phyloP scores from a whole-genome alignment of 2,113 vertebrate genomes.

The Rhinogobius similis region DNA sequence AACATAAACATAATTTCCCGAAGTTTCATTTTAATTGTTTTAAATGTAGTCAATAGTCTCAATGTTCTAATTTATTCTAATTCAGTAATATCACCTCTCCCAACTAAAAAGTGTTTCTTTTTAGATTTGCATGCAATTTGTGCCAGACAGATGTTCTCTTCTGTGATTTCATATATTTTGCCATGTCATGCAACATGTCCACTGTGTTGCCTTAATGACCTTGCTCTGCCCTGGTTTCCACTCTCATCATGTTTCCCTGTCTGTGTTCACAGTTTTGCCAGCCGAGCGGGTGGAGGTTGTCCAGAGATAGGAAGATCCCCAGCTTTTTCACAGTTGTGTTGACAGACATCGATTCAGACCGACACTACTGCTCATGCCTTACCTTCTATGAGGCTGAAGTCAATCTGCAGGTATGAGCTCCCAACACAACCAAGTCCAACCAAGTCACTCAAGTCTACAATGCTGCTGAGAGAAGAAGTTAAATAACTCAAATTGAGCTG shows the following conservation, averaged over 20 bases:
- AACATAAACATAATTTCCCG: too few species aligned
- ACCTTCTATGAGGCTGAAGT: constrained; percentile 97
- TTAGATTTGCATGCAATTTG: too few species aligned
- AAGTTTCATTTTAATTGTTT: too few species aligned
- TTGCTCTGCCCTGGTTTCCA: neutral
- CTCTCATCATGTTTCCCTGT: neutral
- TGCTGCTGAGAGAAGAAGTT: too few species aligned
- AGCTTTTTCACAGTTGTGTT: constrained; percentile 96
- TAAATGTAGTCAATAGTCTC: too few species aligned
- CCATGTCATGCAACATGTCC: neutral
- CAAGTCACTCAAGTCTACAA: neutral
- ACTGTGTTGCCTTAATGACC: neutral
- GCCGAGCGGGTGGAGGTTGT: constrained; percentile 93
- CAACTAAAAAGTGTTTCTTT: too few species aligned
- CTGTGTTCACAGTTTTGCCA: constrained; percentile 89
- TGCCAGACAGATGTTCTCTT: too few species aligned
- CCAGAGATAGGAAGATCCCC: constrained; percentile 88
- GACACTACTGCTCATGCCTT: constrained; percentile 97
- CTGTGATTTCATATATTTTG: too few species aligned
- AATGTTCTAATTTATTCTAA: too few species aligned
- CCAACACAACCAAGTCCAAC: neutral
- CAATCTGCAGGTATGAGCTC: constrained; percentile 87
- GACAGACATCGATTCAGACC: constrained; percentile 96
- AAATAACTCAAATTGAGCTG: too few species aligned
- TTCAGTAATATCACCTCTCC: too few species aligned